Evolutionary conservation across 2,113 vertebrate genomes (phyloP).

Genomic region (Polyodon spathula): DNA sequence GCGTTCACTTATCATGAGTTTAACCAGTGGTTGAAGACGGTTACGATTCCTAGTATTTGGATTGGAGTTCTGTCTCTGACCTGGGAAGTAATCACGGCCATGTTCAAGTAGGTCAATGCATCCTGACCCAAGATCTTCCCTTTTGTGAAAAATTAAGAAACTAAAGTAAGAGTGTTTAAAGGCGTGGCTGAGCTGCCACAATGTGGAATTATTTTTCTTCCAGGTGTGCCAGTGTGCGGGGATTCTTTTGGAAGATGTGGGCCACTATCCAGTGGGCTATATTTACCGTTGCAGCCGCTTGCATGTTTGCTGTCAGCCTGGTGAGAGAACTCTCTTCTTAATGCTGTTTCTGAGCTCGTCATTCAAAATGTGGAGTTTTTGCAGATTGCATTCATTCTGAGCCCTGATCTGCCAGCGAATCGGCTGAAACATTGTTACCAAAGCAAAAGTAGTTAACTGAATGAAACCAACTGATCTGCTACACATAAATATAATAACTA

Average conservation of each 20-base stretch:
- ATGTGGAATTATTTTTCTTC: not conserved
- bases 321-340: slow-evolving; percentile 42
- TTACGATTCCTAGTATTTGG: slow-evolving; percentile 67
- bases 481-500: too few relatives aligned
- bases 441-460: too few relatives aligned
- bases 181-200: slow-evolving; percentile 7
- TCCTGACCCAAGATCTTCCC: not conserved
- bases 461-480: too few relatives aligned
- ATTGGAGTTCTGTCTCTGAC: slow-evolving; percentile 70
- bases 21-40: slow-evolving; percentile 63
- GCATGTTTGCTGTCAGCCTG: slow-evolving; percentile 77
- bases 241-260: slow-evolving; percentile 64
- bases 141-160: not conserved
- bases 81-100: slow-evolving; percentile 70
- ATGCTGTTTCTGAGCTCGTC: not conserved
- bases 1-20: slow-evolving; percentile 90
- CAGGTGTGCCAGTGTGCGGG: slow-evolving; percentile 64
- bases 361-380: too few relatives aligned
- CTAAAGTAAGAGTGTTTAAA: too few relatives aligned
- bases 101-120: slow-evolving; percentile 62
- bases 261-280: slow-evolving; percentile 60
- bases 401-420: too few relatives aligned
- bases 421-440: too few relatives aligned
- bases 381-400: too few relatives aligned
- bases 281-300: slow-evolving; percentile 51